Evolutionary conservation across 2,797 vertebrate genomes (phyloP).

Genomic region (Chaenodraco wilsoni): DNA sequence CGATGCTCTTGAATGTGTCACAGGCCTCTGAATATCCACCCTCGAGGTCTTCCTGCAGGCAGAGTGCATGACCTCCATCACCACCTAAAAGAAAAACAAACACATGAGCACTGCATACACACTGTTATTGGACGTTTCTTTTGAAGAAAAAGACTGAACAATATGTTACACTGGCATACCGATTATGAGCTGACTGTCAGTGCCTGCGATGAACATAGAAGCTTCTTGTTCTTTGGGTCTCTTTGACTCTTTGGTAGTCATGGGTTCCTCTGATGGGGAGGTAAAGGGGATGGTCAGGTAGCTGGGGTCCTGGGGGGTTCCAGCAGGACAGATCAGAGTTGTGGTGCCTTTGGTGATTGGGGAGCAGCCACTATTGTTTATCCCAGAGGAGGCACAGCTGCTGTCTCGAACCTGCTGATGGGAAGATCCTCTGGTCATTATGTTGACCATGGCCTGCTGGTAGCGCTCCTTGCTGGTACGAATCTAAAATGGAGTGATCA

Average conservation of each 20-base stretch:
- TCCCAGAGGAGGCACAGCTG: slow-evolving; percentile 39
- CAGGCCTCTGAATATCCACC: slow-evolving; percentile 83
- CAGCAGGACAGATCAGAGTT: slow-evolving; percentile 55
- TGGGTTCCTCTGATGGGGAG: slow-evolving; percentile 35
- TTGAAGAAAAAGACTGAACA: not conserved
- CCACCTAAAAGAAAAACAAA: slow-evolving; percentile 79
- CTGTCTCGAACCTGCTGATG: slow-evolving; percentile 49
- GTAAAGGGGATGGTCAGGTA: slow-evolving; percentile 70
- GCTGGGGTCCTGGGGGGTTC: slow-evolving; percentile 66
- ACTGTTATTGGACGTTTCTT: not conserved
- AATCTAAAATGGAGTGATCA: slow-evolving; percentile 76
- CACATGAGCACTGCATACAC: not conserved
- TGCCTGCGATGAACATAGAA: slow-evolving; percentile 87
- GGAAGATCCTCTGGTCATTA: slow-evolving; percentile 73
- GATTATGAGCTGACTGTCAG: slow-evolving; percentile 80
- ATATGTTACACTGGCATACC: slow-evolving; percentile 73
- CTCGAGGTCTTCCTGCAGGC: slow-evolving; percentile 79
- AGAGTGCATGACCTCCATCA: slow-evolving; percentile 85
- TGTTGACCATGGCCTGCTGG: slow-evolving; percentile 86
- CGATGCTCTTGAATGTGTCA: slow-evolving; percentile 88
- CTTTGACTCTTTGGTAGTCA: slow-evolving; percentile 69
- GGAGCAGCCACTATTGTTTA: slow-evolving; percentile 45
- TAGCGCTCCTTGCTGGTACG: slow-evolving; percentile 86
- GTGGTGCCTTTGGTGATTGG: not conserved
- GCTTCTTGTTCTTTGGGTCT: slow-evolving; percentile 73